Base-by-base conservation (phyloP, 1,140 invertebrate species). In the Dinoponera quadriceps region DNA sequence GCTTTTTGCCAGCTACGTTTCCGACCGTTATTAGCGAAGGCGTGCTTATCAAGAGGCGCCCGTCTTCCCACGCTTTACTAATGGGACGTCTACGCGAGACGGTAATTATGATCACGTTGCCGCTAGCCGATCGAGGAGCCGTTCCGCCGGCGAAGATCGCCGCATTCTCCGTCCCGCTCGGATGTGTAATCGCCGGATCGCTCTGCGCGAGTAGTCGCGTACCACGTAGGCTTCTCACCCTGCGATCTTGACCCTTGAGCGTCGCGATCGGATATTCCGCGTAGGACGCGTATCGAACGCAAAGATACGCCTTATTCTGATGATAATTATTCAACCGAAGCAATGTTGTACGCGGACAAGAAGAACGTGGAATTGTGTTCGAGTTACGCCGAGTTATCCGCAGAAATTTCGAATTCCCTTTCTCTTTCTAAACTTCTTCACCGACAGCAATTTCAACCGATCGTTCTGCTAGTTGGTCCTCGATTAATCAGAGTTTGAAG, bases 1-100 rank as follows among this genome's bases (percentile, higher is more conserved):
- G 75, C 75, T 80, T 80, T 80, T 80, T 80, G 65, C 65, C 44
- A 57, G 44, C 65, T 71, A 69, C 16, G 75, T 69, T 80, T 80
- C 75, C 75, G 33, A 71, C 75, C 66, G 75, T 80, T 80, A 80
- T 71, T 71, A 71, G 51, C 25, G 38, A 80, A 69, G 65, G 18
- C 63, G 65, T 48, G 51, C 65, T 80, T 80, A 80, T 80, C 75
- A 71, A 71, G 75, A 80, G 25, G 27, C 73, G 44, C 20, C 27
- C 29, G 51, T 80, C 75, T 80, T 80, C 54, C 65, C 75, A 80
- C 65, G 65, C 65, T 54, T 77, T 25, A 54, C 62, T 80, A 71
- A 71, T 80, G 54, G 44, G 48, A 69, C 25, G 65, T 48, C 51
- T 55, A 68, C 65, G 75, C 62, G 49, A 55, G 74, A 77, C 48